A percentile compares a stretch with the other conserved stretches of the same genome.
Conservation (phyloP, 2,113 vertebrate genomes). For the Buteo buteo region DNA sequence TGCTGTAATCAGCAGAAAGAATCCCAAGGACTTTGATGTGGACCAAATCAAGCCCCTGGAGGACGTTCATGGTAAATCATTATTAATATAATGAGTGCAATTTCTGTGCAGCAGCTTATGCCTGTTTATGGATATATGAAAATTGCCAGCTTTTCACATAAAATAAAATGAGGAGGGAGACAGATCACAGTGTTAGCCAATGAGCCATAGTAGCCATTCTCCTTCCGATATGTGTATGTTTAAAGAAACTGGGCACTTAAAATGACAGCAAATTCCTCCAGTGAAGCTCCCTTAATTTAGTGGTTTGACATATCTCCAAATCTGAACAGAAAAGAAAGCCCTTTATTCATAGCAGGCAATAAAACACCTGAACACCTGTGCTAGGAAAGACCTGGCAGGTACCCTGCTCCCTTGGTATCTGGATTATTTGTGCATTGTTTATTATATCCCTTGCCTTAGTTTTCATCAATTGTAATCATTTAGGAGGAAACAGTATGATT, state of each 20-base stretch:
- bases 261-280: background rate
- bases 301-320: slow-evolving; percentile 38
- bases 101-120: slow-evolving; percentile 51
- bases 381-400: slow-evolving; percentile 59
- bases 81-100: slow-evolving; percentile 63
- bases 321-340: slow-evolving; percentile 13
- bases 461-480: slow-evolving; percentile 75
- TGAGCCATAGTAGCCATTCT: slow-evolving; percentile 28
- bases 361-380: slow-evolving; percentile 52
- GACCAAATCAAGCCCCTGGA: slow-evolving; percentile 63
- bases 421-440: slow-evolving; percentile 62
- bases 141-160: slow-evolving; percentile 46
- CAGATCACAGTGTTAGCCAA: slow-evolving; percentile 36
- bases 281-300: slow-evolving; percentile 19
- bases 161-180: slow-evolving; percentile 20
- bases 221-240: background rate
- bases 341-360: slow-evolving; percentile 32
- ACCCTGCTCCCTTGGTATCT: slow-evolving; percentile 37
- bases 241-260: slow-evolving; percentile 30
- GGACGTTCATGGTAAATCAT: slow-evolving; percentile 58
- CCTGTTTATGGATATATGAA: slow-evolving; percentile 46
- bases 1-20: slow-evolving; percentile 61
- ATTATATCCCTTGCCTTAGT: slow-evolving; percentile 67
- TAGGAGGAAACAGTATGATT: slow-evolving; percentile 69
- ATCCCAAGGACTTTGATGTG: slow-evolving; percentile 66